Percentiles rank a stretch among this genome's conserved stretches.
Evolutionary conservation across 2,113 vertebrate genomes (phyloP).

Genomic region (Mormyrus lacerda): DNA sequence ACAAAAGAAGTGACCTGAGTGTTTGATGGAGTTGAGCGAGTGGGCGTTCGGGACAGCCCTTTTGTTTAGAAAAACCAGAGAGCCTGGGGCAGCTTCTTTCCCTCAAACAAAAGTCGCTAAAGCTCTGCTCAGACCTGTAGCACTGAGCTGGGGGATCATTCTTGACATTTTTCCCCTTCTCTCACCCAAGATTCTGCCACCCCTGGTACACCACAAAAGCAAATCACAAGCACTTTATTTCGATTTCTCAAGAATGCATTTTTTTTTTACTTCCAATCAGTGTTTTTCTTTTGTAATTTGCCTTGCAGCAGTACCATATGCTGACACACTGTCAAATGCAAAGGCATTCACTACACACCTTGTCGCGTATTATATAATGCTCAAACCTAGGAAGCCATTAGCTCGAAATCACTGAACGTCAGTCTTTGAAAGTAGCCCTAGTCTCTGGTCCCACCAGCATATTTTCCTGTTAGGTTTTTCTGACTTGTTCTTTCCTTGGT

Average conservation of each 20-base stretch:
- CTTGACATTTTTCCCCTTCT: slow-evolving; percentile 54
- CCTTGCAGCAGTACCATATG: not conserved
- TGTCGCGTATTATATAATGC: not conserved
- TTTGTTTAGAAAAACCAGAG: slow-evolving; percentile 20
- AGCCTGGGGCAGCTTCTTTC: slow-evolving; percentile 47
- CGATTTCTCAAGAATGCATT: not conserved
- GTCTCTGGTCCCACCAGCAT: not conserved
- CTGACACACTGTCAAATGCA: not conserved
- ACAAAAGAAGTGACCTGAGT: slow-evolving; percentile 2
- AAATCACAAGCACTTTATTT: not conserved
- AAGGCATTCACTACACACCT: not conserved
- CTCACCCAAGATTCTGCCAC: slow-evolving; percentile 35
- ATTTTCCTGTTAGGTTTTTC: not conserved
- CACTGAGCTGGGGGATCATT: slow-evolving; percentile 55
- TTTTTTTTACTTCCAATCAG: not conserved
- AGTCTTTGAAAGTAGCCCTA: not conserved
- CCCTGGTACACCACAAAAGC: slow-evolving; percentile 27
- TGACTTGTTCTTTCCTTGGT: not conserved
- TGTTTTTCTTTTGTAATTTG: not conserved
- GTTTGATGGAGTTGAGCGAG: slow-evolving; percentile 7
- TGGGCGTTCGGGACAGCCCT: not conserved
- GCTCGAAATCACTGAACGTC: not conserved
- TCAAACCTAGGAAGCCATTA: not conserved
- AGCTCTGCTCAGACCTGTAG: slow-evolving; percentile 64
- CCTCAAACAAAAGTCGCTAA: slow-evolving; percentile 50